Evolutionary conservation across 2,888 invertebrate genomes (phyloP).

Genomic region (Troilus luridus): DNA sequence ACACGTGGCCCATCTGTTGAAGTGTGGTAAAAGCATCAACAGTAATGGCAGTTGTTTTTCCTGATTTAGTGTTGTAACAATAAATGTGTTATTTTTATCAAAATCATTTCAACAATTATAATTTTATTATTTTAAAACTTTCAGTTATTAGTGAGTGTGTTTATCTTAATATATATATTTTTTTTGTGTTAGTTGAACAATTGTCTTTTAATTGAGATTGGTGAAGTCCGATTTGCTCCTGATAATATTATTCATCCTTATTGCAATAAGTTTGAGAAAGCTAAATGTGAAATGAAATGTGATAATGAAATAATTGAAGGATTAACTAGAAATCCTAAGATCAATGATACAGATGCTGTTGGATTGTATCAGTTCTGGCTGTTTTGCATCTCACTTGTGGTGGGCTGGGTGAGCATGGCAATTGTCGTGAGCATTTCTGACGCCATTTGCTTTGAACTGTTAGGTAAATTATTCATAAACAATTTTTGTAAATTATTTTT

Average conservation of each 20-base stretch:
- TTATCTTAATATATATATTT: background rate
- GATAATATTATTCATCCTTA: slow-evolving; percentile 66
- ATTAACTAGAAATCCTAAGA: slow-evolving; percentile 67
- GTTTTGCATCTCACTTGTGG: slow-evolving; percentile 81
- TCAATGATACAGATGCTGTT: slow-evolving; percentile 66
- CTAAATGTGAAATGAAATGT: slow-evolving; percentile 71
- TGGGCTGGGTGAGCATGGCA: slow-evolving; percentile 88
- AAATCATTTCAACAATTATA: too few species aligned
- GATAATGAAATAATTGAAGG: slow-evolving; percentile 71
- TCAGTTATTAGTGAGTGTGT: background rate
- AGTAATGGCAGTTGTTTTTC: too few species aligned
- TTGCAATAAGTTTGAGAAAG: slow-evolving; percentile 69
- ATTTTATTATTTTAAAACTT: background rate
- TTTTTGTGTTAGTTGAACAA: slow-evolving; percentile 64
- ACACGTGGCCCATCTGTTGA: too few species aligned
- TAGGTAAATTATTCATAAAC: slow-evolving; percentile 75
- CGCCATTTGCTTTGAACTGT: slow-evolving; percentile 87
- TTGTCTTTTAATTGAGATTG: slow-evolving; percentile 66
- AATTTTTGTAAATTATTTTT: too few species aligned
- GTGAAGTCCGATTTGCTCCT: slow-evolving; percentile 16
- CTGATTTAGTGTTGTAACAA: too few species aligned
- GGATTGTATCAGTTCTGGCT: slow-evolving; percentile 79
- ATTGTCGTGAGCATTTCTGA: slow-evolving; percentile 90
- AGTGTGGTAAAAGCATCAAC: too few species aligned
- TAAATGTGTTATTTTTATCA: too few species aligned